Evolutionary conservation across 2,888 invertebrate genomes (phyloP), one percentile per base, ranked within the genome.

Genomic region (Ochropleura plecta): DNA sequence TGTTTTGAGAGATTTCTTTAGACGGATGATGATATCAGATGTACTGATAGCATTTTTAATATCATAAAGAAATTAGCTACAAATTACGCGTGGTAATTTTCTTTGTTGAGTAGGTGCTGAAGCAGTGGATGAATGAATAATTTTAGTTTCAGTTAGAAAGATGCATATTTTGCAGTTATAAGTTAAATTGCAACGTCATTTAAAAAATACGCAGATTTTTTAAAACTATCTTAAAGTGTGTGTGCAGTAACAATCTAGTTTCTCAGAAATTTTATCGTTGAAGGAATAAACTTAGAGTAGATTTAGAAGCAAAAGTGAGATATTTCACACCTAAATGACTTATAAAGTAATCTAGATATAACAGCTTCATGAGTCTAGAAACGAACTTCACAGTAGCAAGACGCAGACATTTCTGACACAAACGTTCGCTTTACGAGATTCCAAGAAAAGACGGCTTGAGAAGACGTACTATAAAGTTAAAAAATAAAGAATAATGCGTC

Each of bases 281-380:
- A 1, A 10, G 48, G 8, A 42, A 48, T 71, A 60, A 81, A 82
- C 57, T 66, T 67, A 83, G 30, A 70, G 30, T 30, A 30, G 30
- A 30, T 82, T 72, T 67, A 20, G 5, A 42, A 49, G 8, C 3
- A 60, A 6, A 46, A 64, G 62, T 57, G n/a, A 67, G 12, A 12
- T 1, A 18, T 48, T 70, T 40, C 70, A 57, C 14, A 20, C 59
- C 46, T 48, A 55, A 14, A 20, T 76, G 59, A 59, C 63, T 64
- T 64, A 59, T 0, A 71, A 70, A 55, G 64, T 7, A 12, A 40
- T 59, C 16, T 44, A 53, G 42, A 40, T 51, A 55, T 81, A 65
- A 67, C 8, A 49, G 46, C n/a, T 62, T 14, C 59, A 67, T 62
- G 76, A 83, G 83, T 74, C 70, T 65, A 78, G 75, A 77, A 73